Conservation (phyloP, 2,797 vertebrate genomes). For the Cirrhinus molitorella region DNA sequence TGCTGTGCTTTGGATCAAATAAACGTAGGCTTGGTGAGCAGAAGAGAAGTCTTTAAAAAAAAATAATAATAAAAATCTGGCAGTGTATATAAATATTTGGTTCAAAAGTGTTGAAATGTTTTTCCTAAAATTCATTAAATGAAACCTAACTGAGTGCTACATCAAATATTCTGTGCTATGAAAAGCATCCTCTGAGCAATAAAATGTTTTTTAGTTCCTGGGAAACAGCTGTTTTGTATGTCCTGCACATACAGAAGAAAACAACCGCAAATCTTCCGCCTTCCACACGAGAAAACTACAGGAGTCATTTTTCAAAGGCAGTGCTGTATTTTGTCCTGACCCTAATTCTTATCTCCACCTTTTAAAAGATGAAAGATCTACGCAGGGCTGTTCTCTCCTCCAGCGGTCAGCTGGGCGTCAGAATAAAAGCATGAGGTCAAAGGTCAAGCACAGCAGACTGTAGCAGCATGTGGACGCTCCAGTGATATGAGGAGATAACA, state of each 20-base stretch:
- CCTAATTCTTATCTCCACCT: conserved; percentile 40
- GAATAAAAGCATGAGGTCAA: conserved; percentile 39
- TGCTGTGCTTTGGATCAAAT: too few relatives aligned
- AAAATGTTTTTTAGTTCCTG: neutral
- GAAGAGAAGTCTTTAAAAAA: too few relatives aligned
- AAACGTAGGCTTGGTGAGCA: too few relatives aligned
- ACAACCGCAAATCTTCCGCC: neutral
- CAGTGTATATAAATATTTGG: neutral
- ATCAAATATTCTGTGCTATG: neutral
- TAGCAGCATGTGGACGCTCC: conserved; percentile 3
- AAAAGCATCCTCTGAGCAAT: neutral
- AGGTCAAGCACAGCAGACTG: conserved; percentile 51
- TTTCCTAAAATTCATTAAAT: neutral
- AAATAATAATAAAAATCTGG: too few relatives aligned
- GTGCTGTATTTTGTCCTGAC: conserved; percentile 22
- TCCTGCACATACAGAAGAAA: neutral
- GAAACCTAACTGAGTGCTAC: neutral
- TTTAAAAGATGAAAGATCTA: conserved; percentile 43
- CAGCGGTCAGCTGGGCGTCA: neutral
- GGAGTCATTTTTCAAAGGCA: conserved; percentile 27
- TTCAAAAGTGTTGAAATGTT: neutral
- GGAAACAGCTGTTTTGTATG: neutral
- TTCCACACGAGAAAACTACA: neutral
- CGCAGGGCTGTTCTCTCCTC: conserved; percentile 39
- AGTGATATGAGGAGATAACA: conserved; percentile 48